These are phyloP conservation scores for Caiman crocodilus DNA, from an alignment of 2,797 vertebrate species.

Conservation along the genomic window DNA sequence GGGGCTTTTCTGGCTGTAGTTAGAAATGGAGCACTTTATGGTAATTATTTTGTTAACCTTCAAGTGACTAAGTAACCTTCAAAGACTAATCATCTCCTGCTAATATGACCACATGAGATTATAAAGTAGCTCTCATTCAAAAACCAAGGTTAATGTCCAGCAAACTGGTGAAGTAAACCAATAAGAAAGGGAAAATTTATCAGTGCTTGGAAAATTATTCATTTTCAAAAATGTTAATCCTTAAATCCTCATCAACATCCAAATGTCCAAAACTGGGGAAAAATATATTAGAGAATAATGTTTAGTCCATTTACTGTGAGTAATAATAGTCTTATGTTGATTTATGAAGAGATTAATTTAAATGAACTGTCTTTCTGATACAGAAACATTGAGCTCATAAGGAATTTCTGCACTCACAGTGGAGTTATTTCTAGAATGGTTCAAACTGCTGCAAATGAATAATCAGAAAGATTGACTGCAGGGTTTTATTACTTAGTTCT, in stretches of 20 bases:
- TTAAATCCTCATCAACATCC: constrained; percentile 27
- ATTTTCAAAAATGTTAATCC: neutral
- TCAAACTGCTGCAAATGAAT: neutral
- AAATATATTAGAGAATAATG: neutral
- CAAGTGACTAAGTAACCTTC: neutral
- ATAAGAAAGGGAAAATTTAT: neutral
- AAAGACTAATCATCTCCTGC: neutral
- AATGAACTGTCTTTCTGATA: constrained; percentile 15
- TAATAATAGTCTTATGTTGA: constrained; percentile 12
- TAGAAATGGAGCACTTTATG: neutral
- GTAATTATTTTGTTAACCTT: neutral
- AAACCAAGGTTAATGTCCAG: constrained; percentile 11
- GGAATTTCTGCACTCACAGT: neutral
- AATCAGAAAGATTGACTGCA: neutral
- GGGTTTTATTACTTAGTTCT: constrained; percentile 3
- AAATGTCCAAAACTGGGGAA: constrained; percentile 29
- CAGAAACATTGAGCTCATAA: neutral
- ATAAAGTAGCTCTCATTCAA: constrained; percentile 14
- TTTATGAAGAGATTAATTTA: constrained; percentile 28
- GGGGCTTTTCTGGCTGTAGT: neutral
- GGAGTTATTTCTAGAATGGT: neutral
- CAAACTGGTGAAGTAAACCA: constrained; percentile 16
- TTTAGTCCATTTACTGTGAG: constrained; percentile 15
- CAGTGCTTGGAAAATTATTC: constrained; percentile 3
- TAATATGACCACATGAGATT: neutral